These are phyloP conservation scores for Drosophila anomalipes DNA, from an alignment of 2,888 invertebrate genomes.

Conservation along the genomic window DNA sequence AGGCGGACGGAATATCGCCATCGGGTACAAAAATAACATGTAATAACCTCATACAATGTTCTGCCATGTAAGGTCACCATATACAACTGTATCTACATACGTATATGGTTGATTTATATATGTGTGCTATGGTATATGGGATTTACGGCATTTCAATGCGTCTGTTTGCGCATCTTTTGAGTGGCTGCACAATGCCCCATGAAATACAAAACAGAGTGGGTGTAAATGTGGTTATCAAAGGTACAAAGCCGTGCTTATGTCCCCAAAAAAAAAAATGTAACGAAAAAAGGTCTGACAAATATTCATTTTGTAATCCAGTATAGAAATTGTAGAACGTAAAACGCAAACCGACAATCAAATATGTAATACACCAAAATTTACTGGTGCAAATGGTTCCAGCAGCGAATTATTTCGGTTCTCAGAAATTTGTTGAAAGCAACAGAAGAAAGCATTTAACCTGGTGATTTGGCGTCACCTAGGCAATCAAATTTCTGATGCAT, in stretches of 20 bases:
- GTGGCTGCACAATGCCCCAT: conserved; percentile 32
- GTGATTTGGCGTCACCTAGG: conserved; percentile 20
- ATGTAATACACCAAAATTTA: conserved; percentile 56
- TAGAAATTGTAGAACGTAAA: conserved; percentile 18
- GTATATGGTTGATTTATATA: conserved; percentile 23
- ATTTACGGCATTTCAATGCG: conserved; percentile 59
- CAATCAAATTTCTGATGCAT: conserved; percentile 29
- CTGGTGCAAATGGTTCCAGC: conserved; percentile 11
- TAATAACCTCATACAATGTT: conserved; percentile 50
- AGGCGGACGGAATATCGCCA: conserved; percentile 53
- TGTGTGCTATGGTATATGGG: conserved; percentile 10
- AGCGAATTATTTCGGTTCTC: conserved; percentile 14
- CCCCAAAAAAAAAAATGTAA: conserved; percentile 18
- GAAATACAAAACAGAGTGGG: conserved; percentile 35
- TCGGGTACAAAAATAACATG: conserved; percentile 52
- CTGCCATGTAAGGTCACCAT: conserved; percentile 25
- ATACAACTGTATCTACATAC: conserved; percentile 11
- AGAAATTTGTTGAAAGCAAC: conserved; percentile 9
- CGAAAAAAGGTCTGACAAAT: conserved; percentile 42
- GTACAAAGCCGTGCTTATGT: conserved; percentile 53
- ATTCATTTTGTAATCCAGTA: conserved; percentile 42
- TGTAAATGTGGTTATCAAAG: conserved; percentile 61
- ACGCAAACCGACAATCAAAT: conserved; percentile 63
- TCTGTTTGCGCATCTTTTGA: conserved; percentile 50
- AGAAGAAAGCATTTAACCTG: conserved; percentile 19